Evolutionary conservation across 2,888 invertebrate genomes (phyloP).

Genomic region (Halictus ligatus): DNA sequence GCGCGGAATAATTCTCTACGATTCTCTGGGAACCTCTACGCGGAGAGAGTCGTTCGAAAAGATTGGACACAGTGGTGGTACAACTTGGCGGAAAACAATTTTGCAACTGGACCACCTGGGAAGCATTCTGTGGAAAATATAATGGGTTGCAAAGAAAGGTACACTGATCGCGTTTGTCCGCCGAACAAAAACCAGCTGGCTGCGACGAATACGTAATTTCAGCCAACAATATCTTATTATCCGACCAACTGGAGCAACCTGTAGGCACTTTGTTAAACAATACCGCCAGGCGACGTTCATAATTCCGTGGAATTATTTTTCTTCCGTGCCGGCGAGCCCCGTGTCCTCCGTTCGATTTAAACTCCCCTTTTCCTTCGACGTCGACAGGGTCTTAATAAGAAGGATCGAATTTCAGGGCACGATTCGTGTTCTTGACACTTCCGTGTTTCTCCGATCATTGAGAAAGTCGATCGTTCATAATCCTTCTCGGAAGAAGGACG

Average conservation of each 20-base stretch:
- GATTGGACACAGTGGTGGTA: too few relatives aligned
- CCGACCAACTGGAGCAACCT: not conserved
- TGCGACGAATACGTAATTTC: not conserved
- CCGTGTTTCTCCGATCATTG: slow-evolving; percentile 64
- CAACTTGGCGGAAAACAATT: too few relatives aligned
- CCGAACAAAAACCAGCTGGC: not conserved
- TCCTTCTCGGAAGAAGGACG: slow-evolving; percentile 8
- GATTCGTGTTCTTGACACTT: slow-evolving; percentile 66
- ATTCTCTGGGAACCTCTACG: not conserved
- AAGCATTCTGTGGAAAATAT: too few relatives aligned
- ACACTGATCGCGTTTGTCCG: not conserved
- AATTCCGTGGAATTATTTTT: slow-evolving; percentile 38
- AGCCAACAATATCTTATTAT: not conserved
- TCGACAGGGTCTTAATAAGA: slow-evolving; percentile 62
- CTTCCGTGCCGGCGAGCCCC: slow-evolving; percentile 30
- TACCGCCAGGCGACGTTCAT: slow-evolving; percentile 3
- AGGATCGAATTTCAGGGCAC: slow-evolving; percentile 61
- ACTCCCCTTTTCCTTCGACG: slow-evolving; percentile 56
- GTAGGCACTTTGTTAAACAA: not conserved
- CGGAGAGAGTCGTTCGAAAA: too few relatives aligned
- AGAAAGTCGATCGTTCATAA: slow-evolving; percentile 59
- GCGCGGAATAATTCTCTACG: not conserved
- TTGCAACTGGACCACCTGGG: too few relatives aligned
- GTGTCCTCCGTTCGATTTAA: slow-evolving; percentile 51
- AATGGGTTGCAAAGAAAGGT: too few relatives aligned